Evolutionary conservation across 2,888 invertebrate genomes (phyloP).

Genomic region (Azorinus chamasolen): DNA sequence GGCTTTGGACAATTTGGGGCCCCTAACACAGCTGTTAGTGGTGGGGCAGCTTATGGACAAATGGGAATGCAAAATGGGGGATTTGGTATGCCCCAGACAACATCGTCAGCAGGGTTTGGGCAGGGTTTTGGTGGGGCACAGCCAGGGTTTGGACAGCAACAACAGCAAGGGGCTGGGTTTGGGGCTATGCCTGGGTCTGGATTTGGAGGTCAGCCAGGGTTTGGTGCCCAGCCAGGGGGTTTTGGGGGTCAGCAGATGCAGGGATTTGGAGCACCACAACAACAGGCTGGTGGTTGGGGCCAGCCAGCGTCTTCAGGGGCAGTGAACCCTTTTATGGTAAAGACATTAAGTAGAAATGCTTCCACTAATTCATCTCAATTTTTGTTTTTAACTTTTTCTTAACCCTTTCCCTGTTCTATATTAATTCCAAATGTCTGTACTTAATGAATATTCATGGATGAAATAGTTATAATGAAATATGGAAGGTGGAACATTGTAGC

Average conservation of each 20-base stretch:
- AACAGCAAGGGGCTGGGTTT: conserved; percentile 41
- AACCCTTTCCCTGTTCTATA: no score
- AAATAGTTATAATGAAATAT: no score
- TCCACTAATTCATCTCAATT: no score
- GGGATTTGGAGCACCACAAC: conserved; percentile 33
- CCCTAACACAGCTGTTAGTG: conserved; percentile 20
- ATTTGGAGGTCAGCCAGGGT: conserved; percentile 29
- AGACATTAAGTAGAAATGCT: no score
- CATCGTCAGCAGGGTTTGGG: conserved; percentile 30
- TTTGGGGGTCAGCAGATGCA: conserved; percentile 27
- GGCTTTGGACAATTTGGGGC: conserved; percentile 68
- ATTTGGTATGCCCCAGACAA: conserved; percentile 45
- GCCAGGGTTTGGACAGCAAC: conserved; percentile 55
- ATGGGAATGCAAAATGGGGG: conserved; percentile 75
- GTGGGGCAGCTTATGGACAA: conserved; percentile 62
- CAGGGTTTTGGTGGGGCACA: conserved; percentile 36
- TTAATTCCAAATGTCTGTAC: no score
- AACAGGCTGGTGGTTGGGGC: conserved; percentile 47
- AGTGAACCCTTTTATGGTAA: conserved; percentile 81
- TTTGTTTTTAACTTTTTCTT: no score
- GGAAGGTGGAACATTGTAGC: no score
- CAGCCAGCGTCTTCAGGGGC: conserved; percentile 50
- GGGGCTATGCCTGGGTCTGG: conserved; percentile 31
- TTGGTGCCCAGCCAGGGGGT: conserved; percentile 26
- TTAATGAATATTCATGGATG: no score